Evolutionary conservation across 2,113 vertebrate species (phyloP).

Genomic region (Paramisgurnus dabryanus): DNA sequence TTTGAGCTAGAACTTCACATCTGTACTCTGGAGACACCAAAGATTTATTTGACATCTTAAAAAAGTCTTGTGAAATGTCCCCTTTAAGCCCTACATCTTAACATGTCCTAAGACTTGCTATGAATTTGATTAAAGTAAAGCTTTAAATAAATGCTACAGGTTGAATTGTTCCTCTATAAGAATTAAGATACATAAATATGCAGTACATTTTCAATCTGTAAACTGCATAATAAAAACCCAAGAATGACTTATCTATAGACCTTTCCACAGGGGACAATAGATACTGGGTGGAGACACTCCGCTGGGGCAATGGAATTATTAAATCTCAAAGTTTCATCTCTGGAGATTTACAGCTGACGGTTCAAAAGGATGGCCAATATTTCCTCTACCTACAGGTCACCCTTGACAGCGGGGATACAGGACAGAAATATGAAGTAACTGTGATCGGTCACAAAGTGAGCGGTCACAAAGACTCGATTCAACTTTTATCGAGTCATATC

Average conservation of each 20-base stretch:
- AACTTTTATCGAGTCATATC: background rate
- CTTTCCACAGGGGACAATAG: background rate
- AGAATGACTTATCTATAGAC: background rate
- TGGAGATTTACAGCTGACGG: background rate
- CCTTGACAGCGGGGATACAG: rapidly evolving
- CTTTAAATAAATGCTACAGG: background rate
- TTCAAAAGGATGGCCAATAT: slow-evolving; percentile 55
- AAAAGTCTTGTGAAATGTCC: too few species aligned
- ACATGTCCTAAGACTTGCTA: background rate
- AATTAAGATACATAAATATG: too few species aligned
- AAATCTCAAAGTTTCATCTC: rapidly evolving
- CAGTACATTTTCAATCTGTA: too few species aligned
- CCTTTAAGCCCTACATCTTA: background rate
- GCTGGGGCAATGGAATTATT: background rate
- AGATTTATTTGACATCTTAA: too few species aligned
- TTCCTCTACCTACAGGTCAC: slow-evolving; percentile 66
- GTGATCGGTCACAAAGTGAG: too few species aligned
- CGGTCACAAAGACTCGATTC: too few species aligned
- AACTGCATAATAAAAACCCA: background rate
- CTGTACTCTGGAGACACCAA: too few species aligned
- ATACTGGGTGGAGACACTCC: rapidly evolving
- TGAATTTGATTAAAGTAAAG: background rate
- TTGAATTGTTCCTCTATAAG: too few species aligned
- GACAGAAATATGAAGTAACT: background rate
- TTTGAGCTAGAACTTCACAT: too few species aligned